Base-by-base conservation (phyloP, 2,797 vertebrate species). In the Apogon hyalosoma region DNA sequence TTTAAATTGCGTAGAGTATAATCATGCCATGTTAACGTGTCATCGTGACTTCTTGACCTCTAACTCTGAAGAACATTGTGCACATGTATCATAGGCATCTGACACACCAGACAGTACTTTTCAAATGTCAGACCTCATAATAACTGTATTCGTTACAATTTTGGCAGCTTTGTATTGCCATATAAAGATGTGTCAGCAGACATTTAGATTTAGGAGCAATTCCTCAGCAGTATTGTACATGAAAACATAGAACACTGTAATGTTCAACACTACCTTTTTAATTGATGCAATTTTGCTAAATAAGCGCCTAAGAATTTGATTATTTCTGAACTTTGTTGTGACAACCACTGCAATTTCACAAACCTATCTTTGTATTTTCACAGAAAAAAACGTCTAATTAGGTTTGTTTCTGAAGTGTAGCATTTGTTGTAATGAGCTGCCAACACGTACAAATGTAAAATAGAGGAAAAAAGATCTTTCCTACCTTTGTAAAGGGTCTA, bases 91-190 rank as follows among this genome's bases (percentile, higher is more conserved):
- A 7, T 59, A 56, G 14, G 6, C 33, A 31, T 68, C 41, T 28
- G 53, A 50, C 42, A 69, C 40, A 54, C 62, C 60, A 69, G 83
- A 70, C 60, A 39, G 46, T 72, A 21, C 19, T 47, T 46, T 68
- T 8, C 10, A 67, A 16, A 58, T 15, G 7, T 33, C 57, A 47
- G 24, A 33, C 19, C 21, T 42, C 3, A 43, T 36, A 0, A 66
- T 42, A 14, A 18, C 64, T 47, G 60, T 66, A 50, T 38, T 19
- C 61, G 46, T 45, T 14, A 43, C 5, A 33, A 19, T 28, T 57
- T 18, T 57, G 57, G 50, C 55, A 60, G 33, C 24, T 69, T 9
- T 8, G 65, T 9, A 33, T 15, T 33, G 40, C 19, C 14, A 7
- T 42, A 72, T 15, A 75, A 43, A 51, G 16, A 47, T 39, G 11